These are phyloP conservation scores for Erpetoichthys calabaricus DNA, from an alignment of 2,797 vertebrate species.

Conservation along the genomic window DNA sequence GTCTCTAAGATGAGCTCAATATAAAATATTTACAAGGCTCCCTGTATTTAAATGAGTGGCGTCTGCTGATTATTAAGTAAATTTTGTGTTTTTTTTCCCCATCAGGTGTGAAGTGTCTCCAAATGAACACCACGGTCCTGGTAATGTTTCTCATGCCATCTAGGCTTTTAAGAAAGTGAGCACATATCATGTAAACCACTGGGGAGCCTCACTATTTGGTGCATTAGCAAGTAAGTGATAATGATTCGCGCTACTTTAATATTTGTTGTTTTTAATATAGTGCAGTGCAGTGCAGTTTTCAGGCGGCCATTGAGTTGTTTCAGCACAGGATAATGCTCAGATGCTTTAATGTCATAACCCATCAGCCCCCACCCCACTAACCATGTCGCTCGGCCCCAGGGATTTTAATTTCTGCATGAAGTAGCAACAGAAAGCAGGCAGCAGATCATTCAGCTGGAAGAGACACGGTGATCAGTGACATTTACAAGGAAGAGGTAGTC, in stretches of 20 bases:
- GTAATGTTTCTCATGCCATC: too few relatives aligned
- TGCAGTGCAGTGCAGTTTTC: conserved; percentile 1
- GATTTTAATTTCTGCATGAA: neutral
- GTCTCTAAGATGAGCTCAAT: too few relatives aligned
- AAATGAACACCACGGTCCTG: too few relatives aligned
- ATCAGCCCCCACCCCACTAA: neutral
- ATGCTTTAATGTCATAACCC: conserved; percentile 1
- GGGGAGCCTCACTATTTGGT: neutral
- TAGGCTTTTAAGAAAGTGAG: too few relatives aligned
- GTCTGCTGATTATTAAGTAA: too few relatives aligned
- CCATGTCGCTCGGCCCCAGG: neutral
- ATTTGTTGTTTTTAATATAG: conserved; percentile 4
- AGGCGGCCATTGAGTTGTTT: neutral
- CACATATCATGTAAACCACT: too few relatives aligned
- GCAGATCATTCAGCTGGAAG: conserved; percentile 6
- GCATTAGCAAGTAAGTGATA: neutral
- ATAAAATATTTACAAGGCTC: too few relatives aligned
- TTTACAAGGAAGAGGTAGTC: conserved; percentile 8
- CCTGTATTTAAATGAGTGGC: too few relatives aligned
- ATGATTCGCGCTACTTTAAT: neutral
- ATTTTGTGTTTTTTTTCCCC: too few relatives aligned
- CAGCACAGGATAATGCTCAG: neutral
- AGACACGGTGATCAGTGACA: conserved; percentile 15
- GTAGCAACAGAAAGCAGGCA: conserved; percentile 2
- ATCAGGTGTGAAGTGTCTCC: too few relatives aligned